phyloP scores from a whole-genome alignment of 2,888 invertebrate species.

The Parthenolecanium corni region DNA sequence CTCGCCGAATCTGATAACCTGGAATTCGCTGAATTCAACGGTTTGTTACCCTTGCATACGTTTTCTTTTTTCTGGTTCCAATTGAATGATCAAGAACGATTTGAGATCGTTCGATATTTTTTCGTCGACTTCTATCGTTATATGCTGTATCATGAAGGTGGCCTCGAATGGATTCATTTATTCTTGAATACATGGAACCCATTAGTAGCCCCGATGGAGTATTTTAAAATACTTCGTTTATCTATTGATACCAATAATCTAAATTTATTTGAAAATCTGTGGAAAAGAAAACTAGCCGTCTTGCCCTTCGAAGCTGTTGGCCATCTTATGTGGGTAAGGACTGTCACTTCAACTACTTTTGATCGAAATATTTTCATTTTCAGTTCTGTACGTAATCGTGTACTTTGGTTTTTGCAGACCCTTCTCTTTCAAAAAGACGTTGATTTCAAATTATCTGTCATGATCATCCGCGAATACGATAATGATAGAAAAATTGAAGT shows the following conservation, averaged over 20 bases:
- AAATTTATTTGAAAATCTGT: background rate
- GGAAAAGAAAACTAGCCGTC: background rate
- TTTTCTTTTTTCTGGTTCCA: background rate
- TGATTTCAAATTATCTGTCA: background rate
- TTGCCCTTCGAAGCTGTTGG: background rate
- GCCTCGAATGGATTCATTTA: background rate
- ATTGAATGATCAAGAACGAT: background rate
- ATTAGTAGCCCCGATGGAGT: background rate
- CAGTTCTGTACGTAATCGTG: background rate
- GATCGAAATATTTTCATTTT: background rate
- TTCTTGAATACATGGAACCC: background rate
- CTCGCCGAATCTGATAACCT: background rate
- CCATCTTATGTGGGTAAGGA: background rate
- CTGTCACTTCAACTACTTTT: background rate
- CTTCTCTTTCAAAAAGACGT: background rate
- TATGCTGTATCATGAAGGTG: background rate
- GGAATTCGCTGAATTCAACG: background rate
- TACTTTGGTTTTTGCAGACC: background rate
- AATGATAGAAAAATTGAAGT: background rate
- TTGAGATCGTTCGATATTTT: background rate
- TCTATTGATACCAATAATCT: background rate
- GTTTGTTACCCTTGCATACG: background rate
- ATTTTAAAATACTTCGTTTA: background rate
- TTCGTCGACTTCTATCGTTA: conserved; percentile 1
- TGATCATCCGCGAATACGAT: background rate